Evolutionary conservation across 1,140 invertebrate species (phyloP).

Genomic region (Mylabris phalerata): DNA sequence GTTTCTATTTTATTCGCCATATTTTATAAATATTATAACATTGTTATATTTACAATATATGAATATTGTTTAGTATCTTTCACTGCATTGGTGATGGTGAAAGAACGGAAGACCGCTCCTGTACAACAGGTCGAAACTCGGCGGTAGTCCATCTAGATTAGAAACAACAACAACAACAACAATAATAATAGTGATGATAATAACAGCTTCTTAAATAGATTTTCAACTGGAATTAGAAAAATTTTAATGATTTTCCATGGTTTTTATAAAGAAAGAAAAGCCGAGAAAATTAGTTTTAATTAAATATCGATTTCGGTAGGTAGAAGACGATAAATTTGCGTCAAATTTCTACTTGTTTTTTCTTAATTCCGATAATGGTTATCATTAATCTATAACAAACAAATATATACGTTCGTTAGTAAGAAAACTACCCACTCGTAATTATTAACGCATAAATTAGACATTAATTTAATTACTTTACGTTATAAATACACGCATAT

Average conservation of each 20-base stretch:
- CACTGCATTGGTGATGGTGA: slow-evolving; percentile 1
- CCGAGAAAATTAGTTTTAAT: too few species aligned
- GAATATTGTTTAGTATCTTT: slow-evolving; percentile 8
- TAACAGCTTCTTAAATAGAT: too few species aligned
- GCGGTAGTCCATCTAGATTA: slow-evolving; percentile 10
- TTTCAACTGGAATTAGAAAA: too few species aligned
- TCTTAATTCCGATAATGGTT: slow-evolving; percentile 15
- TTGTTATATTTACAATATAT: slow-evolving; percentile 2
- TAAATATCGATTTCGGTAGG: too few species aligned
- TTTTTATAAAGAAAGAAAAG: too few species aligned
- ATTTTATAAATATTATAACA: too few species aligned
- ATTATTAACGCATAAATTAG: slow-evolving; percentile 25
- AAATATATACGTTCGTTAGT: slow-evolving; percentile 18
- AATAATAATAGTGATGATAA: too few species aligned
- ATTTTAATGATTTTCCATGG: too few species aligned
- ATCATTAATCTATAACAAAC: slow-evolving; percentile 20
- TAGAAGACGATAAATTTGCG: too few species aligned
- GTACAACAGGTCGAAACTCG: slow-evolving; percentile 15
- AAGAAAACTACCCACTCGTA: slow-evolving; percentile 17
- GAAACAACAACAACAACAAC: too few species aligned
- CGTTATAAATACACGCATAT: neutral
- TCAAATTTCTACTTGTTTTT: too few species aligned
- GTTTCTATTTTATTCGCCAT: too few species aligned
- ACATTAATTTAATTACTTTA: slow-evolving; percentile 23
- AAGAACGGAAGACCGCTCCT: slow-evolving; percentile 16